Evolutionary conservation across 2,113 vertebrate genomes (phyloP).

Genomic region (Mesocricetus auratus): DNA sequence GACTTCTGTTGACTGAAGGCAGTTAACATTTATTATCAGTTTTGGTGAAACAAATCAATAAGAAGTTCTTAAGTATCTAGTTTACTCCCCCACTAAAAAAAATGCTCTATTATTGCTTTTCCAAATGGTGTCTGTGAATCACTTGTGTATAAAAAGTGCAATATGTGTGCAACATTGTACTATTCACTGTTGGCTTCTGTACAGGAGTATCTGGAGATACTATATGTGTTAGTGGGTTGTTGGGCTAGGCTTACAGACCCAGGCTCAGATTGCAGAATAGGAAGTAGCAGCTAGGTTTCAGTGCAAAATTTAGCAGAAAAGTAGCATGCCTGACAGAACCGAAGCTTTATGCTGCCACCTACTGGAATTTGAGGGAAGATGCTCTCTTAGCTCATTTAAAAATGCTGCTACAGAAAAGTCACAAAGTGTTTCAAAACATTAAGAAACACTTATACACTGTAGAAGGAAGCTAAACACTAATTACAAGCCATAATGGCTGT

Average conservation of each 20-base stretch:
- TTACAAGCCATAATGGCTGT: background rate
- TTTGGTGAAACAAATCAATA: background rate
- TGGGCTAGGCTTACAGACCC: background rate
- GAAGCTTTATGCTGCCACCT: slow-evolving; percentile 88
- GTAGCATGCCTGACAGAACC: rapidly evolving
- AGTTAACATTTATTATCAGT: background rate
- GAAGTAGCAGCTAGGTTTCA: background rate
- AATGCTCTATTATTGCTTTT: slow-evolving; percentile 53
- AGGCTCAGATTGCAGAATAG: background rate
- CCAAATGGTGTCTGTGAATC: background rate
- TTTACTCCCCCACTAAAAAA: slow-evolving; percentile 7
- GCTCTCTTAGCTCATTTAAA: background rate
- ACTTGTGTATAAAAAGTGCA: background rate
- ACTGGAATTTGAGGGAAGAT: slow-evolving; percentile 72
- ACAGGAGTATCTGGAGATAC: slow-evolving; percentile 19
- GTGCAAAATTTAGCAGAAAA: background rate
- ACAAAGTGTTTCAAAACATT: background rate
- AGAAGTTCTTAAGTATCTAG: background rate
- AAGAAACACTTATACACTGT: background rate
- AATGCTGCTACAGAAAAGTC: background rate
- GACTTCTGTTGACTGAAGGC: background rate
- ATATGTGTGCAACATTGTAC: background rate
- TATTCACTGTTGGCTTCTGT: slow-evolving; percentile 19
- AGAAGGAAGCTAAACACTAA: background rate
- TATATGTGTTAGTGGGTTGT: slow-evolving; percentile 7